Evolutionary conservation across 2,797 vertebrate species (phyloP).

Genomic region (Acipenser ruthenus): DNA sequence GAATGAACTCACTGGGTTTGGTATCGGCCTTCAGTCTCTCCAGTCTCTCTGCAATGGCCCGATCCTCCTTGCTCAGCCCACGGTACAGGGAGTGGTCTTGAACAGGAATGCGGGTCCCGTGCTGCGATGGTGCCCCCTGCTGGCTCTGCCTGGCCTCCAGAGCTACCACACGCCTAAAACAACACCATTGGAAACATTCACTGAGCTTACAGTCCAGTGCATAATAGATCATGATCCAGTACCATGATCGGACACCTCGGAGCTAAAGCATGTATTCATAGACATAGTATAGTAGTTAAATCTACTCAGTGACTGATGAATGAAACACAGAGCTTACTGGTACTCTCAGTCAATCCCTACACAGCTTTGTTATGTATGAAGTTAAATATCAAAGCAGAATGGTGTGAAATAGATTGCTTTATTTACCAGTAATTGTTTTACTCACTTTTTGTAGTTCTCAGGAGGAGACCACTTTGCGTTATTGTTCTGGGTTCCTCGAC

Average conservation of each 20-base stretch:
- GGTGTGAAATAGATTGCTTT: background rate
- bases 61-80: slow-evolving; percentile 74
- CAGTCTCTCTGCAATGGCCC: slow-evolving; percentile 77
- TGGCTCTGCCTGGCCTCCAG: slow-evolving; percentile 75
- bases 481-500: slow-evolving; percentile 53
- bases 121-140: slow-evolving; percentile 26
- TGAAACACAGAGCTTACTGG: too few species aligned
- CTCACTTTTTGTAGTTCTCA: slow-evolving; percentile 97
- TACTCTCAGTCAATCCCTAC: too few species aligned
- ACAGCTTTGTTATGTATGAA: too few species aligned
- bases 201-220: too few species aligned
- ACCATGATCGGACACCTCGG: too few species aligned
- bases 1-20: slow-evolving; percentile 66
- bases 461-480: slow-evolving; percentile 90
- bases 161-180: slow-evolving; percentile 77
- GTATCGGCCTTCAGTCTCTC: slow-evolving; percentile 80
- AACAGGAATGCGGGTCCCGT: slow-evolving; percentile 23
- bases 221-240: too few species aligned
- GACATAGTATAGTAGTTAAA: too few species aligned
- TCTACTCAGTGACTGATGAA: too few species aligned
- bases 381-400: background rate
- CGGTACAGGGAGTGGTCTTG: background rate
- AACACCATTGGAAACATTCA: background rate
- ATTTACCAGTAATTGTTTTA: slow-evolving; percentile 18
- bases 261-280: too few species aligned